Evolutionary conservation across 2,888 invertebrate genomes (phyloP).

Genomic region (Drymonia ruficornis): DNA sequence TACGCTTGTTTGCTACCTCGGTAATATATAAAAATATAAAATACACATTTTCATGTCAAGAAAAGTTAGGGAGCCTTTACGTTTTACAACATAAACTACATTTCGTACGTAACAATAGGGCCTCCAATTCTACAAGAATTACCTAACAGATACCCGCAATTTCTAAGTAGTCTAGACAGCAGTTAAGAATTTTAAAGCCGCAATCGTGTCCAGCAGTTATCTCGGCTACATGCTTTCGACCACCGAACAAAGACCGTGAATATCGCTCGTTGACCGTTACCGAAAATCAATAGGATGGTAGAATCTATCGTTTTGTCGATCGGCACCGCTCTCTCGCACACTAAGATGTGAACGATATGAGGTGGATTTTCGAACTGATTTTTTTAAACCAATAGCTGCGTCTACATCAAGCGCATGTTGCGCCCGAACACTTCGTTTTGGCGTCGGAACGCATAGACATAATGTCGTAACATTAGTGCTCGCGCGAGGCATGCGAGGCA

Average conservation of each 20-base stretch:
- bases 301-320: constrained; percentile 45
- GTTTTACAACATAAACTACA: too few species aligned
- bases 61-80: too few species aligned
- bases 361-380: constrained; percentile 23
- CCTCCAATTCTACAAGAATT: neutral
- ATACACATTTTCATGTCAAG: too few species aligned
- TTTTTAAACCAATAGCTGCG: too few species aligned
- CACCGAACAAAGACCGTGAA: constrained; percentile 24
- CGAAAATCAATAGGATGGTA: constrained; percentile 43
- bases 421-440: too few species aligned
- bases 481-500: too few species aligned
- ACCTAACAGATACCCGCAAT: neutral
- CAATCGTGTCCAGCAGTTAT: neutral
- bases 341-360: constrained; percentile 38
- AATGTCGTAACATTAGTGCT: too few species aligned
- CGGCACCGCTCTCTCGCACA: constrained; percentile 32
- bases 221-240: constrained; percentile 1
- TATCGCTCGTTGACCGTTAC: constrained; percentile 26
- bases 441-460: too few species aligned
- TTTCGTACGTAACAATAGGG: too few species aligned
- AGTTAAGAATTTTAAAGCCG: neutral
- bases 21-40: too few species aligned
- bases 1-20: too few species aligned
- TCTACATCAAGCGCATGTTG: too few species aligned
- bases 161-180: neutral